These are phyloP conservation scores for Clarias batrachus DNA, from an alignment of 2,113 vertebrate genomes.

Conservation along the genomic window DNA sequence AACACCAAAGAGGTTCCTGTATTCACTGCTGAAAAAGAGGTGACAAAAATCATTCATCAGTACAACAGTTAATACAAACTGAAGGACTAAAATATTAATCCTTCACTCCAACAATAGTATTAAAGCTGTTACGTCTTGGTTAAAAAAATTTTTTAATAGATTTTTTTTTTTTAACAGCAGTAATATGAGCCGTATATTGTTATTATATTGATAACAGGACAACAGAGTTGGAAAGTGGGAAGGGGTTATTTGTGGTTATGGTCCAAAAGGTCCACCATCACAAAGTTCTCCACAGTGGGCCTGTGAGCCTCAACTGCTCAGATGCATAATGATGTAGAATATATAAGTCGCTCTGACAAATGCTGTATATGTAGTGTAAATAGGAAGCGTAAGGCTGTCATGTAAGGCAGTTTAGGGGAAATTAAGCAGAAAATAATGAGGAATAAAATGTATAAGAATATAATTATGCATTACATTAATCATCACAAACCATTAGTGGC, in stretches of 20 bases:
- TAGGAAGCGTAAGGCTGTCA: not conserved
- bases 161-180: too few species aligned
- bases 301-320: too few species aligned
- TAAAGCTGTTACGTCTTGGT: not conserved
- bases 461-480: not conserved
- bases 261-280: too few species aligned
- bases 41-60: not conserved
- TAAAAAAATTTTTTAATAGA: too few species aligned
- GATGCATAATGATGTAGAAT: too few species aligned
- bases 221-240: not conserved
- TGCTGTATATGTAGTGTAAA: too few species aligned
- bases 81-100: not conserved
- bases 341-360: too few species aligned
- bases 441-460: too few species aligned
- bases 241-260: too few species aligned
- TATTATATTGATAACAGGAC: not conserved
- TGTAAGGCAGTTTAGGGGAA: not conserved
- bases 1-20: constrained; percentile 88
- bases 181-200: not conserved
- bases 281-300: too few species aligned
- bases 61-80: not conserved
- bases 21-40: constrained; percentile 77
- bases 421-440: not conserved
- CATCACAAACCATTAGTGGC: not conserved
- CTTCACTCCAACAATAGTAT: not conserved